Base-by-base conservation (phyloP, 2,113 vertebrate genomes). In the Pao palembangensis region DNA sequence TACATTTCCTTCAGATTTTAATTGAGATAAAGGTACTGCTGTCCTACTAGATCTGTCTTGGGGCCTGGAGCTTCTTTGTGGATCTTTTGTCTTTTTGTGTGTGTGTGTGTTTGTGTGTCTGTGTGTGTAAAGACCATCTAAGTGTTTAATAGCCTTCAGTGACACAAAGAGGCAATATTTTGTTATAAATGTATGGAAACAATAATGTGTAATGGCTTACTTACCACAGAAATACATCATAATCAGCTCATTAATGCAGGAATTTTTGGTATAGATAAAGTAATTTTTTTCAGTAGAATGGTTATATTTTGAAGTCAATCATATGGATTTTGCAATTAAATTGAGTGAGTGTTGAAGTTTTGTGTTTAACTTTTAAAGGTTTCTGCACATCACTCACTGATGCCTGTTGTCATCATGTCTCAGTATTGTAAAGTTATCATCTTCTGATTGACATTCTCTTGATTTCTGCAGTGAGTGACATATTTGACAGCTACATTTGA, bases 1-100 rank as follows among this genome's bases (percentile, higher is more conserved):
- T 70, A 66, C 46, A 59, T 76, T 71, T 72, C 64, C 67, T 53
- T 66, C 61, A 53, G 80, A 85, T 83, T 82, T 71, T 52, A 79
- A 83, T 81, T 83, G 80, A 82, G 78, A 83, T 86, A 71, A 80
- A 78, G 80, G 73, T 44, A 21, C 31, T 50, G 56, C 52, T 53
- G 52, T 63, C 61, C 68, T 66, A 63, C 55, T 62, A 6, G 3
- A 47, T 18, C 71, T 61, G 71, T 76, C 67, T 78, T 50, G 55
- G 59, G 71, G 59, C 60, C 62, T 41, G 10, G n/a, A 72, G 64
- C 75, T 13, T 71, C 75, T 55, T 64, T 69, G 53, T 69, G 52
- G 56, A 53, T 46, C 31, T 61, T 3, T 2, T 73, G 52, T 2
- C 47, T 8, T 15, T n/a, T 55, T 63, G 64, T 25, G 18, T 21